A percentile compares a stretch with the other conserved stretches of the same genome.
phyloP scores from a whole-genome alignment of 2,888 invertebrate genomes.

The Sinohyriopsis cumingii region DNA sequence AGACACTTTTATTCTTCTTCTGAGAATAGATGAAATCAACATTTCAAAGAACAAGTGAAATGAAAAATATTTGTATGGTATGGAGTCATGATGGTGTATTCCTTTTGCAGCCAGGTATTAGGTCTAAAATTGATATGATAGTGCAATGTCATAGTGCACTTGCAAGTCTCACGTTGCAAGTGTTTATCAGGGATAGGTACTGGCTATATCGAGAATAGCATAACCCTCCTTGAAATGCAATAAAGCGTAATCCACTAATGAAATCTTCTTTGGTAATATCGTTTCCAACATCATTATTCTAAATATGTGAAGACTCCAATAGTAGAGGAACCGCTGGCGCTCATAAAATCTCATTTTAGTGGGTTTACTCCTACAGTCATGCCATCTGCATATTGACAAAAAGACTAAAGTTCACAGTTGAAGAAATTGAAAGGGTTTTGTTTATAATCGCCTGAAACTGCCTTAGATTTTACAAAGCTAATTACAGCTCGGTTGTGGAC shows the following conservation, averaged over 20 bases:
- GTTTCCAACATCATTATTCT: too few relatives aligned
- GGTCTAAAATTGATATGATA: background rate
- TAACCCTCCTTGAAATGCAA: conserved; percentile 15
- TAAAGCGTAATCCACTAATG: conserved; percentile 9
- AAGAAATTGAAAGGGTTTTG: conserved; percentile 16
- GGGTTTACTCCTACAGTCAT: conserved; percentile 11
- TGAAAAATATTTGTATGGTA: too few relatives aligned
- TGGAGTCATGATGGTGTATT: too few relatives aligned
- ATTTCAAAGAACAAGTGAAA: too few relatives aligned
- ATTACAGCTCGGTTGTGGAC: conserved; percentile 7
- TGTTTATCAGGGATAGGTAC: conserved; percentile 15
- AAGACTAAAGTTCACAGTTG: conserved; percentile 14
- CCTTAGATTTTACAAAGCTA: conserved; percentile 16
- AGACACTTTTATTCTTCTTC: too few relatives aligned
- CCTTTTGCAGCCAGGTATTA: too few relatives aligned
- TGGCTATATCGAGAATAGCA: conserved; percentile 11
- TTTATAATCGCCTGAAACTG: conserved; percentile 13
- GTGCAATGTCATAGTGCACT: conserved; percentile 7
- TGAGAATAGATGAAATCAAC: too few relatives aligned
- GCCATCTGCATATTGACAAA: conserved; percentile 13
- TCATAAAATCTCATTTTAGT: conserved; percentile 13
- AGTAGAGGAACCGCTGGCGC: background rate
- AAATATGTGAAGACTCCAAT: too few relatives aligned
- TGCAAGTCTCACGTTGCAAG: conserved; percentile 16
- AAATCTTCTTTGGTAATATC: conserved; percentile 5